Evolutionary conservation across 2,113 vertebrate species (phyloP).

Genomic region (Lophochroa leadbeateri): DNA sequence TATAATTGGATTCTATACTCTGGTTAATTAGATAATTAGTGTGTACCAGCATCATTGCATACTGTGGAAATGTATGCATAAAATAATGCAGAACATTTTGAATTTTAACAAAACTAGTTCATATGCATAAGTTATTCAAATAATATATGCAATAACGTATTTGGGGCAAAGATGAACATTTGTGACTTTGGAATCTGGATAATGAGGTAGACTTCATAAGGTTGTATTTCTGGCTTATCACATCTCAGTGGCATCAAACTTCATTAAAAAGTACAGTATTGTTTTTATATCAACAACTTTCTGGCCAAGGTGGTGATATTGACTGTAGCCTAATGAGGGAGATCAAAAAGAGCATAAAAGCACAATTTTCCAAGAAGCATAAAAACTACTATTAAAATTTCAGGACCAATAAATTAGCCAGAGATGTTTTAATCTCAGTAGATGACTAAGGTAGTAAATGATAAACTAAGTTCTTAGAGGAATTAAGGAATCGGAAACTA

Average conservation of each 20-base stretch:
- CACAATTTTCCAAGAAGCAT: background rate
- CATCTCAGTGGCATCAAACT: background rate
- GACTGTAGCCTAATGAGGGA: background rate
- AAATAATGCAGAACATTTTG: conserved; percentile 11
- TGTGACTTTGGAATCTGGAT: background rate
- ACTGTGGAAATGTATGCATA: conserved; percentile 7
- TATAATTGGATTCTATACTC: conserved; percentile 65
- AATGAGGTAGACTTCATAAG: background rate
- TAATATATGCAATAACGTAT: background rate
- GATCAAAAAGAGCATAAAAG: background rate
- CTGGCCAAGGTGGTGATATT: background rate
- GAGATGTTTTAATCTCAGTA: background rate
- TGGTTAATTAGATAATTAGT: conserved; percentile 75
- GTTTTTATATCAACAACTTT: background rate
- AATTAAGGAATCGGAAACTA: background rate
- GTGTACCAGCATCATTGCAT: background rate
- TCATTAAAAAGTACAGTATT: background rate
- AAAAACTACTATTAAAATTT: background rate
- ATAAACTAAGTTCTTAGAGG: background rate
- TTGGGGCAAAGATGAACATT: background rate
- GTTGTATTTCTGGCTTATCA: background rate
- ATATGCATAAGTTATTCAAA: background rate
- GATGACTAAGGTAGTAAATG: background rate
- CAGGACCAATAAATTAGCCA: background rate
- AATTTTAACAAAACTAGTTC: conserved; percentile 4